phyloP scores from a whole-genome alignment of 2,113 vertebrate genomes.

The Periophthalmus modestus region DNA sequence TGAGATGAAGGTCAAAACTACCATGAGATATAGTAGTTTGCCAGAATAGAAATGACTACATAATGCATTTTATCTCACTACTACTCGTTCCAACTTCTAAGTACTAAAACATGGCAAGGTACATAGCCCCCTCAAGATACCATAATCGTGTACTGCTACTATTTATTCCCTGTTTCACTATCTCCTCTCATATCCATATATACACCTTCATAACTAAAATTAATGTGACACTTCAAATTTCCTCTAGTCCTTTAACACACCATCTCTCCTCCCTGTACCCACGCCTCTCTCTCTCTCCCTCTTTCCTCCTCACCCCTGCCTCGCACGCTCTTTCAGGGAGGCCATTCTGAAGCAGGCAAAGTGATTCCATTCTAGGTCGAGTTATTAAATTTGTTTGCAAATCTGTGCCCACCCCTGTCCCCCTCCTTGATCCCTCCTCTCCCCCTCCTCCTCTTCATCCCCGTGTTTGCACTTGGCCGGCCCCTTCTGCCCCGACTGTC shows the following conservation, averaged over 20 bases:
- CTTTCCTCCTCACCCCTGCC: constrained; percentile 13
- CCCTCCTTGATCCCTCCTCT: constrained; percentile 23
- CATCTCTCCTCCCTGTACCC: constrained; percentile 25
- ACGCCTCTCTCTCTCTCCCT: constrained; percentile 37
- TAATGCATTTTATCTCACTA: no score
- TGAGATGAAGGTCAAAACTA: no score
- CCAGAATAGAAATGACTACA: no score
- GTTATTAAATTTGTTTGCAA: constrained; percentile 80
- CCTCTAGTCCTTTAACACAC: background rate
- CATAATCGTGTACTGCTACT: no score
- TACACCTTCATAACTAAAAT: no score
- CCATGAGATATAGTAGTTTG: no score
- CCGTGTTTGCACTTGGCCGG: constrained; percentile 30
- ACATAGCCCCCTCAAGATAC: no score
- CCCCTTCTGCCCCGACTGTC: constrained; percentile 43
- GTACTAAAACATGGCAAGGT: no score
- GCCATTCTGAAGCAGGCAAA: constrained; percentile 64
- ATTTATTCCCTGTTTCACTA: no score
- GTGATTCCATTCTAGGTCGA: constrained; percentile 71
- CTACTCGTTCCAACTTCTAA: no score
- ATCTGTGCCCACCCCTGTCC: constrained; percentile 57
- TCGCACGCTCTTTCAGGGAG: constrained; percentile 57
- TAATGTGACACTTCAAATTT: no score
- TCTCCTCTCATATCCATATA: no score
- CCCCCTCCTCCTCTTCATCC: constrained; percentile 34